These are phyloP conservation scores for Sphinx pinastri DNA, from an alignment of 2,888 invertebrate species.

Conservation along the genomic window DNA sequence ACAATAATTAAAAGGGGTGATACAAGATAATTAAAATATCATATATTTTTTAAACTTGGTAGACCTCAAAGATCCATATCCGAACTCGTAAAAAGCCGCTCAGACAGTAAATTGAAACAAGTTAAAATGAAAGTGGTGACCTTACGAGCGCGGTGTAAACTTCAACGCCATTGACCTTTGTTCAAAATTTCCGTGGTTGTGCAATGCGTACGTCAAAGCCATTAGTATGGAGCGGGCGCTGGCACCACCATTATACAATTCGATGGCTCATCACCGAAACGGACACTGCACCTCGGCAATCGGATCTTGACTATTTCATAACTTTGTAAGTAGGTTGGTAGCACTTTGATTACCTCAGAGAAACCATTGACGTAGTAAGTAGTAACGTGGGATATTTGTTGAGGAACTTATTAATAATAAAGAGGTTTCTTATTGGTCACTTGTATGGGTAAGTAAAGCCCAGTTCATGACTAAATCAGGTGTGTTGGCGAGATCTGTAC, in stretches of 20 bases:
- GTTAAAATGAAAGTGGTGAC: constrained; percentile 21
- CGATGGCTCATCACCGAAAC: constrained; percentile 31
- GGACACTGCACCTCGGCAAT: constrained; percentile 36
- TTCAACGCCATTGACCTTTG: constrained; percentile 62
- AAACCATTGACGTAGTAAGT: neutral
- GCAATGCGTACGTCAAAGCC: constrained; percentile 57
- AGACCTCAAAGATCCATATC: neutral
- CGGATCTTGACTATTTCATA: constrained; percentile 66
- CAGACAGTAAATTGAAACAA: neutral
- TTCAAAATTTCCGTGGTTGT: constrained; percentile 52
- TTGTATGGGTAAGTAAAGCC: no score
- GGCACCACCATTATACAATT: constrained; percentile 53
- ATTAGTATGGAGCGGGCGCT: constrained; percentile 57
- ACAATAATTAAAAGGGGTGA: no score
- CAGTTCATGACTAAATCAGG: no score
- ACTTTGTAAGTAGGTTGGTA: constrained; percentile 36
- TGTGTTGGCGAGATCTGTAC: no score
- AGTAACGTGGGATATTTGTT: neutral
- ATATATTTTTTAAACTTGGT: no score
- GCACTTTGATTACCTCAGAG: neutral
- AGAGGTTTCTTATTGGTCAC: no score
- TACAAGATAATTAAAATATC: no score
- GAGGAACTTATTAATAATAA: no score
- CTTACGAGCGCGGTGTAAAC: constrained; percentile 1
- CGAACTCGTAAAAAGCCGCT: neutral